phyloP scores from a whole-genome alignment of 1,140 invertebrate genomes.

The Campoletis sonorensis region DNA sequence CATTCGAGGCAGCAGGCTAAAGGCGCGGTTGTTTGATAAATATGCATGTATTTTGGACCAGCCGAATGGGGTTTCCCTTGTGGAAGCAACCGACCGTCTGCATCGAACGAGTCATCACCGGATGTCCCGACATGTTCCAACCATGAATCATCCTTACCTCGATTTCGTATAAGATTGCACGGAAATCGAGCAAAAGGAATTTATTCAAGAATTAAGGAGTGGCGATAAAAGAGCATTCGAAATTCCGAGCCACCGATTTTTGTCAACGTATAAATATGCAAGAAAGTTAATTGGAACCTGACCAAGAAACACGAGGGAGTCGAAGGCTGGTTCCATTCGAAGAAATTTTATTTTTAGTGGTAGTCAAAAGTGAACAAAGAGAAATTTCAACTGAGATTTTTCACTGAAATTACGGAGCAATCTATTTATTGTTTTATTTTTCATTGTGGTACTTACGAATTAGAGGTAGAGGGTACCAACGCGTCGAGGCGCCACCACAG shows the following conservation, averaged over 20 bases:
- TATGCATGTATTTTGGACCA: slow-evolving; percentile 36
- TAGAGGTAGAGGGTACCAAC: slow-evolving; percentile 77
- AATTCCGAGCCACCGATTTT: too few relatives aligned
- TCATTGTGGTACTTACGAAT: slow-evolving; percentile 65
- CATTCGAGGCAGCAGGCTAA: slow-evolving; percentile 13
- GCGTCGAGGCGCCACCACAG: slow-evolving; percentile 73
- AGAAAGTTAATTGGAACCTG: too few relatives aligned
- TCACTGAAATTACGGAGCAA: too few relatives aligned
- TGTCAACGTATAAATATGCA: too few relatives aligned
- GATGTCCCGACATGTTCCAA: slow-evolving; percentile 13
- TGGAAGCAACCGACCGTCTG: slow-evolving; percentile 1
- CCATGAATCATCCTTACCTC: slow-evolving; percentile 28
- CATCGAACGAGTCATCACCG: slow-evolving; percentile 33
- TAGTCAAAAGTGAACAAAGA: too few relatives aligned
- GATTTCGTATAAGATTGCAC: neutral
- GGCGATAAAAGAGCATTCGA: too few relatives aligned
- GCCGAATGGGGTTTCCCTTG: slow-evolving; percentile 42
- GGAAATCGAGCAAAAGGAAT: neutral
- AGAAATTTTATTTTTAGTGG: too few relatives aligned
- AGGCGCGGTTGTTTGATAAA: slow-evolving; percentile 34
- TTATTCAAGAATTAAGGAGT: too few relatives aligned
- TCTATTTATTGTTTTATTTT: too few relatives aligned
- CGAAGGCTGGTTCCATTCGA: too few relatives aligned
- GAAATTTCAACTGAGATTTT: too few relatives aligned
- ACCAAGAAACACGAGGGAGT: too few relatives aligned